Evolutionary conservation across 2,113 vertebrate species (phyloP).

Genomic region (Ochotona princeps): DNA sequence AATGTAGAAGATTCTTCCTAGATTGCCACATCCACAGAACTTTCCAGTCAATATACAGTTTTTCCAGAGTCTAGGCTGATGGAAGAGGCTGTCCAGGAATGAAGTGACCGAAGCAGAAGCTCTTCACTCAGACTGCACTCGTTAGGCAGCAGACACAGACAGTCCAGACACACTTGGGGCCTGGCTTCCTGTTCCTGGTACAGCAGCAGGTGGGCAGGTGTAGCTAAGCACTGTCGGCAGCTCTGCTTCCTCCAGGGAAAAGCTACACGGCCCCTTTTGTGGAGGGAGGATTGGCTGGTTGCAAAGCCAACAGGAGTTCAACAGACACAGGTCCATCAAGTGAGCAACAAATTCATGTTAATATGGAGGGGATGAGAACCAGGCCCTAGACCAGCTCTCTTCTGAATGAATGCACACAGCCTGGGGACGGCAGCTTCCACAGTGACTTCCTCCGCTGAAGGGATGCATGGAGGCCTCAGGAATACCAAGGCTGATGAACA

Average conservation of each 20-base stretch:
- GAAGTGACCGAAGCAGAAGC: neutral
- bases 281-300: neutral
- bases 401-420: neutral
- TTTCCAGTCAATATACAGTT: neutral
- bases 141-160: neutral
- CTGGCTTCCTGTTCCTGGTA: neutral
- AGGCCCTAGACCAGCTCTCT: neutral
- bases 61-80: neutral
- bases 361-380: neutral
- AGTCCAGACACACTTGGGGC: neutral
- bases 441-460: neutral
- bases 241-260: neutral
- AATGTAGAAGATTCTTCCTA: neutral
- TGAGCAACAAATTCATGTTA: constrained; percentile 8
- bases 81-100: neutral
- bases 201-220: neutral
- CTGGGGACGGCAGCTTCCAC: neutral
- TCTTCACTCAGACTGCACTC: neutral
- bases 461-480: neutral
- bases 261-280: neutral
- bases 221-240: neutral
- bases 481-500: neutral
- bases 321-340: neutral
- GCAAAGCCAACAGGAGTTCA: neutral
- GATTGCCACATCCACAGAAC: neutral